Conservation (phyloP, 2,113 vertebrate genomes). For the Podilymbus podiceps region DNA sequence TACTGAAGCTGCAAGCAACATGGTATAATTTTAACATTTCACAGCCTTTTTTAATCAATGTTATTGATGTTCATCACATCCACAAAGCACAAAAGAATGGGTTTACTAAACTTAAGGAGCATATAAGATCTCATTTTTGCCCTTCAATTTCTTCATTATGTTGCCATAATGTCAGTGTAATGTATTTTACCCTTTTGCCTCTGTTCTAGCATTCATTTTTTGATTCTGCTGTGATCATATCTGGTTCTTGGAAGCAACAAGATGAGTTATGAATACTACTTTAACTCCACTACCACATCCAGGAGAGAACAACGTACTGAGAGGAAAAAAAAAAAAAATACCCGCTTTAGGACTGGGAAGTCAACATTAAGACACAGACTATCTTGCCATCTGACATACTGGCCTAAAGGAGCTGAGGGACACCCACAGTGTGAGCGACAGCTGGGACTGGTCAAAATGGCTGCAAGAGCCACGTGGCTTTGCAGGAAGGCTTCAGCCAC, state of each 20-base stretch:
- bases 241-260: conserved; percentile 46
- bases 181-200: conserved; percentile 48
- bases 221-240: conserved; percentile 43
- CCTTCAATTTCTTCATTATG: conserved; percentile 62
- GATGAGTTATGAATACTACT: conserved; percentile 24
- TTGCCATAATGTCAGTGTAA: conserved; percentile 48
- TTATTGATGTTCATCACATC: conserved; percentile 66
- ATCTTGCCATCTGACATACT: background rate
- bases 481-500: background rate
- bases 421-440: background rate
- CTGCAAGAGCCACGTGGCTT: rapidly evolving
- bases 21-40: conserved; percentile 70
- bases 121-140: conserved; percentile 51
- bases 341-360: background rate
- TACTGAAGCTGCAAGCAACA: conserved; percentile 37
- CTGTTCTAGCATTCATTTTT: conserved; percentile 49
- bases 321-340: background rate
- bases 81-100: conserved; percentile 57
- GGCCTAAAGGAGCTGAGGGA: background rate
- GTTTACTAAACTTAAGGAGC: conserved; percentile 70
- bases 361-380: background rate
- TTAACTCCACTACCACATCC: conserved; percentile 12
- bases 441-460: background rate
- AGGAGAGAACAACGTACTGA: background rate
- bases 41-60: conserved; percentile 67